phyloP scores from a whole-genome alignment of 2,888 invertebrate genomes.

The Alviniconcha strummeri region DNA sequence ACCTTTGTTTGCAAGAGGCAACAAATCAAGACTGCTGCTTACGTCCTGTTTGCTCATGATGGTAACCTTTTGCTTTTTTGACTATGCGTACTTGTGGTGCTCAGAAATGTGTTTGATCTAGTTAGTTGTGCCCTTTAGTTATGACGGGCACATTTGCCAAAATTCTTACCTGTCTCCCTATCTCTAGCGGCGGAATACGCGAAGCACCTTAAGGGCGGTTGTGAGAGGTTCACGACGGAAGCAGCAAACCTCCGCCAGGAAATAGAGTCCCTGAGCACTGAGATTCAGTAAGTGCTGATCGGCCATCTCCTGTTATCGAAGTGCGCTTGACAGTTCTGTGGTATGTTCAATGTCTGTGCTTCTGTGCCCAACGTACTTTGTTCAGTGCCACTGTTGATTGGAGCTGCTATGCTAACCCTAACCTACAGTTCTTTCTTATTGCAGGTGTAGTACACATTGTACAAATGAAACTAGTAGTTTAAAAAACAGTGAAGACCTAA shows the following conservation, averaged over 20 bases:
- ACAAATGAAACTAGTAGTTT: background rate
- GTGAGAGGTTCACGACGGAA: constrained; percentile 37
- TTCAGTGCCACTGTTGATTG: background rate
- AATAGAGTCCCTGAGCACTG: constrained; percentile 45
- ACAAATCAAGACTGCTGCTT: background rate
- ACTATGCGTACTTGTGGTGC: background rate
- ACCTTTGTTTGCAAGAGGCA: constrained; percentile 21
- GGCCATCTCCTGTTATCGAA: constrained; percentile 12
- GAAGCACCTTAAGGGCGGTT: constrained; percentile 44
- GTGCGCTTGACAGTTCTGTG: constrained; percentile 27
- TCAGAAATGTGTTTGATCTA: constrained; percentile 22
- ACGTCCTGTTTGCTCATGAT: background rate
- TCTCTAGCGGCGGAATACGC: constrained; percentile 48
- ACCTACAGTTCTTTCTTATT: constrained; percentile 11
- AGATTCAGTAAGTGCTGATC: constrained; percentile 46
- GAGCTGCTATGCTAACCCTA: constrained; percentile 21
- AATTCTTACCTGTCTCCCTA: constrained; percentile 48
- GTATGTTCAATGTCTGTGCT: constrained; percentile 25
- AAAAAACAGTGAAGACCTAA: background rate
- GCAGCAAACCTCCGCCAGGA: constrained; percentile 45
- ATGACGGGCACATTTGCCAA: constrained; percentile 33
- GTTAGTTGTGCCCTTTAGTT: constrained; percentile 34
- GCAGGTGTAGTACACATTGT: constrained; percentile 7
- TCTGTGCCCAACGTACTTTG: background rate
- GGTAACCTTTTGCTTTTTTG: background rate